Base-by-base conservation (phyloP, 92 coral and sea anemone species). In the Porites lobata region DNA sequence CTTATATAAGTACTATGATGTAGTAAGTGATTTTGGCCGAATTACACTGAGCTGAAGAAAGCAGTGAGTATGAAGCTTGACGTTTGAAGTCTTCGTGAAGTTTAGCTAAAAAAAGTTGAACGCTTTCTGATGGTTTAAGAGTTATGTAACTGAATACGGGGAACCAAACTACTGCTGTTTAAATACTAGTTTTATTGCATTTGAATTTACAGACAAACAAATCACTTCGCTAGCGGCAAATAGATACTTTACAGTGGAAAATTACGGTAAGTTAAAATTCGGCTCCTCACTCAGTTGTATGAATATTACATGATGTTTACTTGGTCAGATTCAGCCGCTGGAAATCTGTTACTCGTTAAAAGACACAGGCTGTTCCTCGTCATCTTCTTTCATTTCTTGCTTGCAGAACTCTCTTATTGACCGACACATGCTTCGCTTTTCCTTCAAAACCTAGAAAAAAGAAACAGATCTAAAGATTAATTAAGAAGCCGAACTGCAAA, bases 371-470 rank as follows among this genome's bases (percentile, higher is more conserved):
- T 17, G n/a, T 1, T 74, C 78, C 57, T 74, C 58, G 1, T 24
- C 18, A 18, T 74, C 63, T 74, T 20, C 38, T 32, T 50, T 51
- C 1, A 52, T 14, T 38, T 74, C 78, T 8, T 26, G 32, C 15
- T 21, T 10, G 63, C 78, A 74, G 63, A 47, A 17, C 38, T 74
- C 32, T 14, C 10, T 74, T 4, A 74, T 22, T 18, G 29, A 2
- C 0, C 21, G 19, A 21, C 78, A 74, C 78, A 74, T 53, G 63
- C 57, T 53, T 74, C 64, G 50, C 57, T 74, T 74, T 19, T 51
- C 63, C 43, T 74, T 74, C 63, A 74, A 51, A 21, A 4, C 62
- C 78, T 74, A 62, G n/a, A 62, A 15, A 1, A 15, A 17, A 62
- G 22, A 4, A 7, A 62, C 47, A 38, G 47, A 38, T 38, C 47